These are phyloP conservation scores for Rhagonycha fulva DNA, from an alignment of 2,888 invertebrate species.

Conservation along the genomic window DNA sequence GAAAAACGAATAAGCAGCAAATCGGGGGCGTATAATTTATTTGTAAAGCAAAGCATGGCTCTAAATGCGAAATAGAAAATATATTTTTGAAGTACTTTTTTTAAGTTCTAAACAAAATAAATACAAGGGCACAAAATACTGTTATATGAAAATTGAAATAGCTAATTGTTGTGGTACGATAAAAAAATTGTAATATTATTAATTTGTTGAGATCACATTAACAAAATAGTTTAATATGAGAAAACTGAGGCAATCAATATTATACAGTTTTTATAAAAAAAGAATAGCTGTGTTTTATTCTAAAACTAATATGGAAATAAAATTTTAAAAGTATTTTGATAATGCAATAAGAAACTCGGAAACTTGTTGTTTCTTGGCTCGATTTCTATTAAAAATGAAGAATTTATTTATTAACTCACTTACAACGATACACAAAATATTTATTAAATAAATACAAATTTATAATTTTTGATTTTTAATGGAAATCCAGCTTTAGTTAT, in stretches of 20 bases:
- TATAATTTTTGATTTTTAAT: slow-evolving; percentile 29
- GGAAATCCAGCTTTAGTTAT: slow-evolving; percentile 36
- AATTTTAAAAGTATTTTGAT: slow-evolving; percentile 53
- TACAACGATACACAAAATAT: slow-evolving; percentile 34
- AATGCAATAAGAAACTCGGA: slow-evolving; percentile 52
- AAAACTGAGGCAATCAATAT: slow-evolving; percentile 52
- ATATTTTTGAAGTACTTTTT: slow-evolving; percentile 34
- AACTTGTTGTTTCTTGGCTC: slow-evolving; percentile 32
- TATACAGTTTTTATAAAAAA: slow-evolving; percentile 48
- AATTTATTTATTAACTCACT: slow-evolving; percentile 33
- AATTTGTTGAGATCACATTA: slow-evolving; percentile 50
- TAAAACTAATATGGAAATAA: slow-evolving; percentile 48
- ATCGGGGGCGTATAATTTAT: slow-evolving; percentile 31
- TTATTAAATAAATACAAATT: slow-evolving; percentile 22
- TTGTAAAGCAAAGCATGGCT: slow-evolving; percentile 28
- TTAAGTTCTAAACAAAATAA: slow-evolving; percentile 41
- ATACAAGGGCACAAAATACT: slow-evolving; percentile 54
- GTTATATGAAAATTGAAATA: slow-evolving; percentile 47
- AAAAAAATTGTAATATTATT: slow-evolving; percentile 26
- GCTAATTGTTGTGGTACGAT: slow-evolving; percentile 50
- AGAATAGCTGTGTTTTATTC: slow-evolving; percentile 55
- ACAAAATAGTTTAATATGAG: slow-evolving; percentile 40
- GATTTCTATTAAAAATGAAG: slow-evolving; percentile 31
- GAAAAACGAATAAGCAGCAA: neutral
- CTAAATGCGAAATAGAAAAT: slow-evolving; percentile 34